A percentile compares a stretch with the other conserved stretches of the same genome.
Evolutionary conservation across 2,797 vertebrate genomes (phyloP).

Genomic region (Ceyx erithaca): DNA sequence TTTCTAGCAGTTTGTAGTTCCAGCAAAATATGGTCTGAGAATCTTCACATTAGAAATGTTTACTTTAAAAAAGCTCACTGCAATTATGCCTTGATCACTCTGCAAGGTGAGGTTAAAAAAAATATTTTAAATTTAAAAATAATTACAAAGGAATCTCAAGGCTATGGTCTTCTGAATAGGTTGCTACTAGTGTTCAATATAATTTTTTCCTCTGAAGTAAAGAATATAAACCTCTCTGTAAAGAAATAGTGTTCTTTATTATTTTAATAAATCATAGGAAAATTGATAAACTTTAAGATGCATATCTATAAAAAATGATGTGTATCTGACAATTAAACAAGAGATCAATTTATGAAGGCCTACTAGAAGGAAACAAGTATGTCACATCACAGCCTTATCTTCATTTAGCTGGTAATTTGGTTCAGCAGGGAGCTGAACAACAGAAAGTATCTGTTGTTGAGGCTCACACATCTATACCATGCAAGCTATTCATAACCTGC

Average conservation of each 20-base stretch:
- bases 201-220: not conserved
- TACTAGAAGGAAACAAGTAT: not conserved
- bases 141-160: not conserved
- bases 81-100: not conserved
- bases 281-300: not conserved
- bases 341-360: not conserved
- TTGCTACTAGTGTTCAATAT: not conserved
- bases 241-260: not conserved
- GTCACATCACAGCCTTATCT: not conserved
- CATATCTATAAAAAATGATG: too few relatives aligned
- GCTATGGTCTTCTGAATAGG: not conserved
- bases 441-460: not conserved
- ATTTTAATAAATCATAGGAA: not conserved
- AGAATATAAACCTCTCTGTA: not conserved
- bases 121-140: not conserved
- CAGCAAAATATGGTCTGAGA: not conserved
- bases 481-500: not conserved
- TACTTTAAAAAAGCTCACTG: not conserved
- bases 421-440: not conserved
- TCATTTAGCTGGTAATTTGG: not conserved
- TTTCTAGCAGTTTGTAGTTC: not conserved
- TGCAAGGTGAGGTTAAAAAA: not conserved
- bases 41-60: not conserved
- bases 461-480: not conserved
- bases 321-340: not conserved